Evolutionary conservation across 2,113 vertebrate genomes (phyloP).

Genomic region (Bos javanicus): DNA sequence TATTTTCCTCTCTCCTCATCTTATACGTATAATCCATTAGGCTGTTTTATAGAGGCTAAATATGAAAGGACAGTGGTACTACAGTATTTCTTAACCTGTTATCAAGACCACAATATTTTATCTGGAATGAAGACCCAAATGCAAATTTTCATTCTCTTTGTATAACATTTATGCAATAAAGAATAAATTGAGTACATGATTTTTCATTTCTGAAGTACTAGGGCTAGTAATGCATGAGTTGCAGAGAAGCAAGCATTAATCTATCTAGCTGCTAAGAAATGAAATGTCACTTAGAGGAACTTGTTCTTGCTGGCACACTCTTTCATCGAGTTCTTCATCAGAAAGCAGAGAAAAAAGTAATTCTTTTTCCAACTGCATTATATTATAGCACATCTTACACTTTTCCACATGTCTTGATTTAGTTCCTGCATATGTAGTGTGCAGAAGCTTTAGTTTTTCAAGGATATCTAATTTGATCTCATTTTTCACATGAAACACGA

Average conservation of each 20-base stretch:
- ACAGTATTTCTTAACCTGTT: conserved; percentile 67
- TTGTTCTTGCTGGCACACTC: conserved; percentile 54
- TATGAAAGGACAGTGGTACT: conserved; percentile 54
- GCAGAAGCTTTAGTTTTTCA: neutral
- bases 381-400: neutral
- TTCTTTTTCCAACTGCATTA: neutral
- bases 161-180: conserved; percentile 79
- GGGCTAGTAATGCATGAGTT: conserved; percentile 69
- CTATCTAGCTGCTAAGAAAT: conserved; percentile 72
- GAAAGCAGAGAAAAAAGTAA: conserved; percentile 21
- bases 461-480: neutral
- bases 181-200: conserved; percentile 74
- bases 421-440: neutral
- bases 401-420: neutral
- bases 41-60: conserved; percentile 63
- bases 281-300: conserved; percentile 73
- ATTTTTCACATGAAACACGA: neutral
- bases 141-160: conserved; percentile 76
- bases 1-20: conserved; percentile 46
- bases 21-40: conserved; percentile 69
- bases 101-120: conserved; percentile 74
- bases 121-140: conserved; percentile 57
- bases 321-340: conserved; percentile 34
- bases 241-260: conserved; percentile 72
- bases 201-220: conserved; percentile 77